Percentiles rank a stretch among this genome's conserved stretches.
Conservation (phyloP, 2,113 vertebrate genomes). For the Acrocephalus arundinaceus region DNA sequence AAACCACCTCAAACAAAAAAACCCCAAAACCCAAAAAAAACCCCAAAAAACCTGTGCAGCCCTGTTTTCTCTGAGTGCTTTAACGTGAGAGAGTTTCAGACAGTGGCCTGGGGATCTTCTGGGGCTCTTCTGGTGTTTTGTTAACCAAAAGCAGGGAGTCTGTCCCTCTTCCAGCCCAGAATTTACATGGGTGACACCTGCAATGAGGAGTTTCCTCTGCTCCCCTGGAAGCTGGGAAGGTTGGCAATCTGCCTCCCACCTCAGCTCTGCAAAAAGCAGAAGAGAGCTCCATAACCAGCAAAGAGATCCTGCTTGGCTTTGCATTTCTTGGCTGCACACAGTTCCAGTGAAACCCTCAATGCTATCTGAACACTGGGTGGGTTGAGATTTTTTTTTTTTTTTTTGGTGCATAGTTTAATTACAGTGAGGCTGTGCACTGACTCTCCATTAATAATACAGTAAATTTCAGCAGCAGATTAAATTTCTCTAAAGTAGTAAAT, state of each 20-base stretch:
- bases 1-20: background rate
- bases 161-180: background rate
- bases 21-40: background rate
- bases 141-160: background rate
- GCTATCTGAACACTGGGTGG: background rate
- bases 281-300: background rate
- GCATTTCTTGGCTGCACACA: background rate
- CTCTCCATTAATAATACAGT: slow-evolving; percentile 86
- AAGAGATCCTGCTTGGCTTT: background rate
- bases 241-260: background rate
- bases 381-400: background rate
- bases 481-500: slow-evolving; percentile 78
- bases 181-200: background rate
- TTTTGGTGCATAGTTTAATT: slow-evolving; percentile 69
- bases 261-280: background rate
- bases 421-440: slow-evolving; percentile 60
- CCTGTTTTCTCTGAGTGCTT: background rate
- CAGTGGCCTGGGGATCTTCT: background rate
- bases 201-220: background rate
- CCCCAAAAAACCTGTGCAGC: rapidly evolving
- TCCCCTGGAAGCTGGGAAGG: background rate
- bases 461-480: slow-evolving; percentile 80
- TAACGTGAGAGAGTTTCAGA: background rate
- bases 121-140: background rate
- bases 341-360: slow-evolving; percentile 10